Percentiles rank a stretch among this genome's conserved stretches.
These are phyloP conservation scores for Zelleria hepariella DNA, from an alignment of 2,888 invertebrate species.

Conservation along the genomic window DNA sequence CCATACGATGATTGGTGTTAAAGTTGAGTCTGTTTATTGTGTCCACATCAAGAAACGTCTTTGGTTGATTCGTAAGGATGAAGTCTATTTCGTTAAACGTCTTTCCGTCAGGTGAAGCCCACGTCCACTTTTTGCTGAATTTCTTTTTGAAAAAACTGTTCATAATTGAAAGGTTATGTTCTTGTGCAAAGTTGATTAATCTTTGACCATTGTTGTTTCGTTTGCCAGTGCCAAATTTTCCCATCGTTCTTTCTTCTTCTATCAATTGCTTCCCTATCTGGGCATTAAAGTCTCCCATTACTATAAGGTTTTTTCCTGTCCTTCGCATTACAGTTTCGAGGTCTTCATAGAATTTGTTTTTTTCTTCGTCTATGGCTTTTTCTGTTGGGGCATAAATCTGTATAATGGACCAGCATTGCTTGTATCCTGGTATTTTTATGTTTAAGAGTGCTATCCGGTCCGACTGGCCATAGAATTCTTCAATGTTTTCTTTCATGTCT, in stretches of 20 bases:
- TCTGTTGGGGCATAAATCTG: constrained; percentile 7
- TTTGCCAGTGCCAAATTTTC: background rate
- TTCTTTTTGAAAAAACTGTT: background rate
- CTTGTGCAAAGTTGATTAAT: constrained; percentile 2
- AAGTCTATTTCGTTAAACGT: background rate
- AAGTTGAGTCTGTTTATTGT: background rate
- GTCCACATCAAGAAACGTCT: background rate
- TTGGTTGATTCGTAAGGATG: background rate
- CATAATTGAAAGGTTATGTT: constrained; percentile 6
- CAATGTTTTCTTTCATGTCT: background rate
- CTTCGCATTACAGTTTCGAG: background rate
- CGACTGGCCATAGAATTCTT: constrained; percentile 1
- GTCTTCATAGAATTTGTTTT: background rate
- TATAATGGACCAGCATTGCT: background rate
- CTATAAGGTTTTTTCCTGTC: background rate
- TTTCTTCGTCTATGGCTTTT: background rate
- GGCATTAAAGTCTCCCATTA: constrained; percentile 3
- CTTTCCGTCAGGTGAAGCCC: background rate
- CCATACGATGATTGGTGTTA: no score
- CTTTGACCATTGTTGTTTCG: constrained; percentile 2
- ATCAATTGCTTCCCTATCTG: background rate
- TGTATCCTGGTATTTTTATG: background rate
- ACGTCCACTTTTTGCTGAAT: background rate
- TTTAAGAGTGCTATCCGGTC: constrained; percentile 5
- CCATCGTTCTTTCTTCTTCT: background rate